Base-by-base conservation (phyloP, 1,140 invertebrate species). In the Pachypsylla venusta region DNA sequence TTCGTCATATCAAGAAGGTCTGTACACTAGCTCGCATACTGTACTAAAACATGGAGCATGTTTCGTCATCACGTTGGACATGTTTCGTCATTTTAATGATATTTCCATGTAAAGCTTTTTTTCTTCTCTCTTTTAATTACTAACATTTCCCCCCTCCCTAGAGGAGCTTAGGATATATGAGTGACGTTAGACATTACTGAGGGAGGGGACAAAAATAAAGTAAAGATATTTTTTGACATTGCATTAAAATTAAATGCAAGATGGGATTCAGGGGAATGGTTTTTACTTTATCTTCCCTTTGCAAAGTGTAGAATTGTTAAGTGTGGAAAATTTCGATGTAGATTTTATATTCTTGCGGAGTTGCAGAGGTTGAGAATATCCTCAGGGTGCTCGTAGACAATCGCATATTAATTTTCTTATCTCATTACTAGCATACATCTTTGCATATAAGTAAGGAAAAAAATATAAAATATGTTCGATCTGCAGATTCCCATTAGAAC, bases 51-150 rank as follows among this genome's bases (percentile, higher is more conserved):
- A 35, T 10, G n/a, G 30, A 10, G 30, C 30, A 35, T 35, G 42
- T 48, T 19, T 48, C 42, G 42, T 10, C n/a, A 48, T 3, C n/a
- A 48, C 42, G 4, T 7, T 5, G 22, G 42, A 48, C 42, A 48
- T 48, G 42, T 48, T 10, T n/a, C 22, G 42, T 48, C 42, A 48
- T 5, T 48, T 48, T 48, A 48, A 48, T 48, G 42, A 48, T 48
- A 48, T 48, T 48, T 48, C 22, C 42, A 48, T 48, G 42, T 48
- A 5, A 48, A 5, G 7, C n/a, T 48, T 48, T 48, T 48, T 48
- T 48, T 48, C 7, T 48, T 19, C 16, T 19, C 42, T 48, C 5
- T 48, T n/a, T 48, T 48, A 48, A 48, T 48, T 48, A 48, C 4
- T 7, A 48, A 48, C 42, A 48, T n/a, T 48, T n/a, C n/a, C 30